These are phyloP conservation scores for Toxonevra muliebris DNA, from an alignment of 2,888 invertebrate genomes.

Conservation along the genomic window DNA sequence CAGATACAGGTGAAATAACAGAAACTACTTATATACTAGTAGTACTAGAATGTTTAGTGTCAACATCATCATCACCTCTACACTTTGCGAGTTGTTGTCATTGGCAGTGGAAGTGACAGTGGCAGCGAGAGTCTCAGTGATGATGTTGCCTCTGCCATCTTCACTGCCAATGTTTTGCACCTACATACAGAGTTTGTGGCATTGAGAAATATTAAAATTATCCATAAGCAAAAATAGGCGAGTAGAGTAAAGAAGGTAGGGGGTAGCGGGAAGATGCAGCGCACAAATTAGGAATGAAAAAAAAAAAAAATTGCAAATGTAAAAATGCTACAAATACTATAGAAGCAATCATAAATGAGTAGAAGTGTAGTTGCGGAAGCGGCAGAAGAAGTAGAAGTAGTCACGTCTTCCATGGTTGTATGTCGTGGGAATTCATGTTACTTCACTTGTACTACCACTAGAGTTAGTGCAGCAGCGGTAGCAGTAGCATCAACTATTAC, in stretches of 20 bases:
- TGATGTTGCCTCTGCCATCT: neutral
- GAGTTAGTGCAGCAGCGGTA: slow-evolving; percentile 34
- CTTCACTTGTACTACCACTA: no score
- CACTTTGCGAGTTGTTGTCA: no score
- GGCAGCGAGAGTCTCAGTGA: slow-evolving; percentile 14
- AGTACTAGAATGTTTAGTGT: no score
- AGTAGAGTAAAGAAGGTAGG: neutral
- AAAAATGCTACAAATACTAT: slow-evolving; percentile 45
- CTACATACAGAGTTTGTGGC: neutral
- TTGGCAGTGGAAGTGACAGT: slow-evolving; percentile 10
- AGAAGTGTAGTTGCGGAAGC: slow-evolving; percentile 43
- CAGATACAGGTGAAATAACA: slow-evolving; percentile 27
- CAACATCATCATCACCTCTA: no score
- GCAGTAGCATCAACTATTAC: slow-evolving; percentile 44
- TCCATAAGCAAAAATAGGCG: no score
- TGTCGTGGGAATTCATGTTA: slow-evolving; percentile 51
- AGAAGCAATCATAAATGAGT: slow-evolving; percentile 48
- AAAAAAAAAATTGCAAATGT: slow-evolving; percentile 47
- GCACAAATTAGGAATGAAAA: slow-evolving; percentile 51
- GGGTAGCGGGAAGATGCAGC: slow-evolving; percentile 39
- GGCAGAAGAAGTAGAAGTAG: slow-evolving; percentile 24
- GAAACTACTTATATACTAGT: slow-evolving; percentile 5
- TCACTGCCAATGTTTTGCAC: slow-evolving; percentile 1
- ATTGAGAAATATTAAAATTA: no score
- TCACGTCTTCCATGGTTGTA: slow-evolving; percentile 35